Percentiles rank a stretch among this genome's conserved stretches.
phyloP scores from a whole-genome alignment of 2,113 vertebrate species.

The Calyptomena viridis region DNA sequence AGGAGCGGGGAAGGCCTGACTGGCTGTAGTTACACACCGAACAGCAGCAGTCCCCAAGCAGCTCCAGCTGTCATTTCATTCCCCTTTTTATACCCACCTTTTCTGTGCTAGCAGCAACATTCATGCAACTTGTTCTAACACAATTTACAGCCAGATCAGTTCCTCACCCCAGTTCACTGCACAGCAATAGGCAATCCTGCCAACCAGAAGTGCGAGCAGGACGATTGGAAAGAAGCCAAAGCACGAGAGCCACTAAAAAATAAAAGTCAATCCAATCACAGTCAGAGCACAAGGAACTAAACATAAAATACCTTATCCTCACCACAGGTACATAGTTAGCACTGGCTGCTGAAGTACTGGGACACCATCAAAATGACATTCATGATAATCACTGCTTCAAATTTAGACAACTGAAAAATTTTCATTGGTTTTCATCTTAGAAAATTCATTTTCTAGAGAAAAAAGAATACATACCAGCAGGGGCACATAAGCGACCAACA shows the following conservation, averaged over 20 bases:
- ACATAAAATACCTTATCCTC: background rate
- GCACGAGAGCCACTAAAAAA: background rate
- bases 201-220: background rate
- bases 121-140: background rate
- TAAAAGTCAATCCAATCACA: background rate
- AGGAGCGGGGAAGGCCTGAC: background rate
- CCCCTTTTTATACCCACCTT: background rate
- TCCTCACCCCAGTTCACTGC: background rate
- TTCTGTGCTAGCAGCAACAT: background rate
- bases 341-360: background rate
- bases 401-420: background rate
- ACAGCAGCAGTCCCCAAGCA: background rate
- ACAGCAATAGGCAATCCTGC: background rate
- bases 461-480: background rate
- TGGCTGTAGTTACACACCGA: background rate
- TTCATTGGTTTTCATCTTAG: background rate
- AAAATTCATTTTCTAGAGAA: background rate
- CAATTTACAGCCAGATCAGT: background rate
- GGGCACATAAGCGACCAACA: background rate
- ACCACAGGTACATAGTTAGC: background rate
- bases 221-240: background rate
- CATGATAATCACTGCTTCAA: background rate
- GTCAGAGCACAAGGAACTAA: background rate
- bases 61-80: background rate
- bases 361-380: rapidly evolving